These are phyloP conservation scores for Drosophila flavopinicola DNA, from an alignment of 2,888 invertebrate species.

Conservation along the genomic window DNA sequence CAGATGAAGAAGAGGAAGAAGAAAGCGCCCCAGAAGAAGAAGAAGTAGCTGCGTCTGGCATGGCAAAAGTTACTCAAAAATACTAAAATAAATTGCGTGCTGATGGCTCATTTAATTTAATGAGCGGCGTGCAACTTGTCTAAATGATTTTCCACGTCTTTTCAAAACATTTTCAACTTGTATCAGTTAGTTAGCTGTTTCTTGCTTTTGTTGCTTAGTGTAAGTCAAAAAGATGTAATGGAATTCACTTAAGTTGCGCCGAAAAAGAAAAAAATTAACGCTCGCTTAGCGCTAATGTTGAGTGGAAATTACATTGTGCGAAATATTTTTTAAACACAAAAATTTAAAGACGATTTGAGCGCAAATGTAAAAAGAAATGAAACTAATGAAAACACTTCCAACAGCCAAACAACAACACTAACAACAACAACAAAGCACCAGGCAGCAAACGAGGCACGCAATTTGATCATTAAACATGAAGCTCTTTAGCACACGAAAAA, in stretches of 20 bases:
- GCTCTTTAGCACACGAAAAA: constrained; percentile 79
- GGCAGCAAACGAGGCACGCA: constrained; percentile 76
- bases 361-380: constrained; percentile 73
- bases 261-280: constrained; percentile 51
- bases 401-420: constrained; percentile 15
- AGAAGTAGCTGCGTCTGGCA: constrained; percentile 46
- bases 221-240: constrained; percentile 56
- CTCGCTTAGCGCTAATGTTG: constrained; percentile 63
- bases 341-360: constrained; percentile 73
- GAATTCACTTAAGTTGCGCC: constrained; percentile 60
- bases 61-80: constrained; percentile 80
- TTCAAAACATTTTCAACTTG: constrained; percentile 48
- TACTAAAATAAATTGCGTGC: constrained; percentile 84
- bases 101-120: constrained; percentile 84
- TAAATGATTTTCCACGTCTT: constrained; percentile 81
- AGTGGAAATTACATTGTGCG: constrained; percentile 49
- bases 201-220: constrained; percentile 4
- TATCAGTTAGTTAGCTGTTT: constrained; percentile 25
- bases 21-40: constrained; percentile 3
- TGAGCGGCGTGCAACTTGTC: constrained; percentile 84
- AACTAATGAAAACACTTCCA: constrained; percentile 78
- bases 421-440: constrained; percentile 60
- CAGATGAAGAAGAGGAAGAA: constrained; percentile 9
- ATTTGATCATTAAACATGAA: constrained; percentile 79
- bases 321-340: constrained; percentile 47